A percentile compares a stretch with the other conserved stretches of the same genome.
Conservation (phyloP, 2,888 invertebrate genomes). For the Lochmaea crataegi region DNA sequence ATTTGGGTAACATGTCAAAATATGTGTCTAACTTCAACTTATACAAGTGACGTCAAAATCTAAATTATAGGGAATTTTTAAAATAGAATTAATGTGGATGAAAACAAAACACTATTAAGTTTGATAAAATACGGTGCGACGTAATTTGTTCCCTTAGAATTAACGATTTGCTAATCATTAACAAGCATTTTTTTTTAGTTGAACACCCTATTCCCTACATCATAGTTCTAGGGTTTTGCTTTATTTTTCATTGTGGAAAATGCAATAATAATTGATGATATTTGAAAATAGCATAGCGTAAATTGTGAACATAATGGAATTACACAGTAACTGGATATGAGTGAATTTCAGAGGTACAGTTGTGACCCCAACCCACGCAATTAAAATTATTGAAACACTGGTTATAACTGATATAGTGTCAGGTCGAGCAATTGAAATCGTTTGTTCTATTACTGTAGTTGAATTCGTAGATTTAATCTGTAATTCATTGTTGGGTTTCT, state of each 20-base stretch:
- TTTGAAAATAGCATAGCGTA: neutral
- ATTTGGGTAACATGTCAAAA: too few relatives aligned
- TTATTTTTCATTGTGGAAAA: neutral
- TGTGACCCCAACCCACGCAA: neutral
- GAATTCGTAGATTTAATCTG: conserved; percentile 5
- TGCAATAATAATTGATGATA: neutral
- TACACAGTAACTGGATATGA: neutral
- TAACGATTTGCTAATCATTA: too few relatives aligned
- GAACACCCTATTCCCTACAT: too few relatives aligned
- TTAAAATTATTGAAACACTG: conserved; percentile 1
- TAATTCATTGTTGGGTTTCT: conserved; percentile 9
- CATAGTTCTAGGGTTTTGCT: neutral
- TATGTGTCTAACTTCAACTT: too few relatives aligned
- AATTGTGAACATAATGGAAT: neutral
- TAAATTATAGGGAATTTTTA: too few relatives aligned
- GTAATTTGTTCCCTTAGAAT: too few relatives aligned
- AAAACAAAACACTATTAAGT: too few relatives aligned
- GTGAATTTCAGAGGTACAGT: neutral
- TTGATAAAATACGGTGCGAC: too few relatives aligned
- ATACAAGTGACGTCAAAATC: too few relatives aligned
- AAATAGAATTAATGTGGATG: too few relatives aligned
- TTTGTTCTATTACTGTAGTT: conserved; percentile 2
- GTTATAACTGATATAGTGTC: conserved; percentile 6
- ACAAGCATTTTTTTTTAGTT: too few relatives aligned
- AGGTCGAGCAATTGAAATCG: conserved; percentile 9